These are phyloP conservation scores for Vulpes lagopus DNA, from an alignment of 2,113 vertebrate genomes.

Conservation along the genomic window DNA sequence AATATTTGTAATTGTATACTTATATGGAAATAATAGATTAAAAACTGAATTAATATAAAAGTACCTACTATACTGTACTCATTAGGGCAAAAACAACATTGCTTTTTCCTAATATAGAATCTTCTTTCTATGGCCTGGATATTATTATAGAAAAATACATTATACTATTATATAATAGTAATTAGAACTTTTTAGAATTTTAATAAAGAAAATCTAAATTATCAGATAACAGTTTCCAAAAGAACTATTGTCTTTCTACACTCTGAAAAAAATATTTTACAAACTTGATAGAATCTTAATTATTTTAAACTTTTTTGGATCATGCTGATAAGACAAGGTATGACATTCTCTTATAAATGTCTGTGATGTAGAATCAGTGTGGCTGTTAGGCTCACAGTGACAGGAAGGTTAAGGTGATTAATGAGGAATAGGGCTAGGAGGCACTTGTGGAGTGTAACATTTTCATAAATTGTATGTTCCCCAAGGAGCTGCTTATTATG, in stretches of 20 bases:
- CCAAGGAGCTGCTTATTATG: constrained; percentile 2
- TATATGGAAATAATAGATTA: not conserved
- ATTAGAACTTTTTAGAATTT: not conserved
- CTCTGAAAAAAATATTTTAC: not conserved
- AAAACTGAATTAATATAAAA: not conserved
- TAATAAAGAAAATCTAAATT: constrained; percentile 7
- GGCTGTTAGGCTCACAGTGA: not conserved
- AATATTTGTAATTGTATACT: not conserved
- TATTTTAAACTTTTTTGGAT: not conserved
- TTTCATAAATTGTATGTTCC: constrained; percentile 22
- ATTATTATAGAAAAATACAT: not conserved
- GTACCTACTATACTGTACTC: not conserved
- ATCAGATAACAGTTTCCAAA: not conserved
- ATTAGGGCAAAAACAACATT: not conserved
- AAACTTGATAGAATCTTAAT: not conserved
- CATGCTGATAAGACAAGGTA: not conserved
- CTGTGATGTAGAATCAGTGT: not conserved
- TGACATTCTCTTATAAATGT: not conserved
- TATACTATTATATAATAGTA: not conserved
- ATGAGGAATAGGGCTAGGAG: not conserved
- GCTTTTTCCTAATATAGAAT: not conserved
- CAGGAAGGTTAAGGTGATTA: not conserved
- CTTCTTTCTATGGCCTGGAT: not conserved
- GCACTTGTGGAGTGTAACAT: not conserved
- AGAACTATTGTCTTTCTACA: not conserved